Percentiles rank a stretch among this genome's conserved stretches.
Conservation (phyloP, 2,888 invertebrate species). For the Lasioglossum leucozonium region DNA sequence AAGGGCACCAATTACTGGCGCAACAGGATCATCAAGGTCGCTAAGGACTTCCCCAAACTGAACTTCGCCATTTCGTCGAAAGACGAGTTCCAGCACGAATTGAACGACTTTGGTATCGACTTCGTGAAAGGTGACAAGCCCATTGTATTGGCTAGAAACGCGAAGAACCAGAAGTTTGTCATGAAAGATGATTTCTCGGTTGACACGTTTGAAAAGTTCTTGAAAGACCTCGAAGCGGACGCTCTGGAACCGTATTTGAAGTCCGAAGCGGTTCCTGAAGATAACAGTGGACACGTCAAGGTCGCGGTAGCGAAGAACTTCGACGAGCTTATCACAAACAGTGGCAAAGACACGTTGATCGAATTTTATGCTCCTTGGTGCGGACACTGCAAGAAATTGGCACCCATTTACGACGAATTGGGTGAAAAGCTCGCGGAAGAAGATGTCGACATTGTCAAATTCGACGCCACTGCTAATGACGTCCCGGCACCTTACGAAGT, state of each 20-base stretch:
- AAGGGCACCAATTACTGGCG: slow-evolving; percentile 99
- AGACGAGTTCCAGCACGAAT: slow-evolving; percentile 97
- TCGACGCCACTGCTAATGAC: slow-evolving; percentile 99
- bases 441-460: slow-evolving; percentile 96
- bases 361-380: slow-evolving; percentile 99
- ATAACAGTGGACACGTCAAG: slow-evolving; percentile 92
- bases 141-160: slow-evolving; percentile 92
- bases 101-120: slow-evolving; percentile 97
- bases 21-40: slow-evolving; percentile 96
- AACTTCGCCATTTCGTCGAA: slow-evolving; percentile 96
- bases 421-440: slow-evolving; percentile 94
- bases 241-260: slow-evolving; percentile 96
- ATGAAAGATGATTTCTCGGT: slow-evolving; percentile 96
- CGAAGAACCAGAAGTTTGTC: slow-evolving; percentile 94
- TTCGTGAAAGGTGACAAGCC: slow-evolving; percentile 95
- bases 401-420: slow-evolving; percentile 97
- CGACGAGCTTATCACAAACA: slow-evolving; percentile 95
- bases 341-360: slow-evolving; percentile 95
- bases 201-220: slow-evolving; percentile 93
- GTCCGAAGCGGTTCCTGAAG: slow-evolving; percentile 96
- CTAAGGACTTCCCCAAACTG: slow-evolving; percentile 89
- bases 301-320: slow-evolving; percentile 99
- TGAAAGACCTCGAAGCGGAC: slow-evolving; percentile 92
- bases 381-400: slow-evolving; percentile 98
- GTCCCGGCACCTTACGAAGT: slow-evolving; percentile 96